Evolutionary conservation across 2,113 vertebrate genomes (phyloP), one percentile per base, ranked within the genome.

Genomic region (Takifugu flavidus): DNA sequence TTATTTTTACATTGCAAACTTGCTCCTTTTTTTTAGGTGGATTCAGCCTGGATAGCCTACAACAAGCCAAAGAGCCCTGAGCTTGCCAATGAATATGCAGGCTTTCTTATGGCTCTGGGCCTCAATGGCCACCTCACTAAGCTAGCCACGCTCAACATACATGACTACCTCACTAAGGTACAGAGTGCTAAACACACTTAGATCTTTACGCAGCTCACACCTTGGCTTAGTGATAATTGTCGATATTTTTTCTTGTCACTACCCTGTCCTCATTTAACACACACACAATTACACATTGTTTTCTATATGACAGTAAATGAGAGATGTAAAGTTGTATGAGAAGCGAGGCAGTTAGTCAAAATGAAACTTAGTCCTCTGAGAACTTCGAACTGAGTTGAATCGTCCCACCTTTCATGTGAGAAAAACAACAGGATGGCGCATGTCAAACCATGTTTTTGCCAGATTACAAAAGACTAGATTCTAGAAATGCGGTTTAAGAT

Each of bases 21-120:
- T 34, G 11, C 45, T 26, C 15, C 0, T 6, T 51, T 57, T 63
- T 34, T 63, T 45, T 46, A 88, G 87, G 95, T 99, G 13, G 96
- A 99, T 75, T 98, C 97, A 0, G 95, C 97, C 3, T 99, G 97
- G 96, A 98, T 99, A 1, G 94, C 95, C 57, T 98, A 99, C 83
- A 99, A 99, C 88, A 98, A 98, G 68, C 96, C 95, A 52, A 98
- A 98, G 86, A 95, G 92, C 15, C 93, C 94, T 0, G 96, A 99
- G 63, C 80, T 98, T 49, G 95, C 95, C 14, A 96, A 98, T 14
- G 97, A 99, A 44, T 98, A 99, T 0, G 95, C 97, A 0, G 97
- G 97, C 13, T 97, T 99, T 79, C 95, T 99, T 13, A 98, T 99
- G 96, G 96, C 97, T 0, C 85, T 99, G 56, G 96, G 97, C 10